These are phyloP conservation scores for Suncus etruscus DNA, from an alignment of 2,113 vertebrate genomes.

Conservation along the genomic window DNA sequence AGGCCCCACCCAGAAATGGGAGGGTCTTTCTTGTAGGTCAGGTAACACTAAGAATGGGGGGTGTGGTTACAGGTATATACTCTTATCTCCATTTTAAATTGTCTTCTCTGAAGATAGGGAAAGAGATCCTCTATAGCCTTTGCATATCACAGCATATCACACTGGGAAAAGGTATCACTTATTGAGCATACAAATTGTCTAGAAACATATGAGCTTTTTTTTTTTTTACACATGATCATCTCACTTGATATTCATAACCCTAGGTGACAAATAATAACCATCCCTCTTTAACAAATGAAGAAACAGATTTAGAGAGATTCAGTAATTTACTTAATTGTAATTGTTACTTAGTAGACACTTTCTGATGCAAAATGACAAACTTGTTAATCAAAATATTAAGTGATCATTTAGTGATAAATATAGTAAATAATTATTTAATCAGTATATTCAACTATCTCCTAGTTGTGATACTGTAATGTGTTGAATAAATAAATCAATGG, in stretches of 20 bases:
- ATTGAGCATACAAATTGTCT: not conserved
- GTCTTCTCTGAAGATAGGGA: not conserved
- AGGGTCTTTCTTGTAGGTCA: too few species aligned
- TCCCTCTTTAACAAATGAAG: not conserved
- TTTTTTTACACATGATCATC: not conserved
- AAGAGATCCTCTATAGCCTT: not conserved
- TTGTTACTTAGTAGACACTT: not conserved
- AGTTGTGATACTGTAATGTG: not conserved
- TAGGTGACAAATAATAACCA: not conserved
- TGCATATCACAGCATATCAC: too few species aligned
- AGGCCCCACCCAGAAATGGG: too few species aligned
- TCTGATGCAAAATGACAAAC: constrained; percentile 16
- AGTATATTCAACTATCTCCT: not conserved
- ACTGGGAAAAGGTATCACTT: not conserved
- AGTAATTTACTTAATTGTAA: not conserved
- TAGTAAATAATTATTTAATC: too few species aligned
- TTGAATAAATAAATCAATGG: not conserved
- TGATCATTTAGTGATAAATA: too few species aligned
- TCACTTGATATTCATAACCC: not conserved
- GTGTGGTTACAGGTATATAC: too few species aligned
- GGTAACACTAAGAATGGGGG: too few species aligned
- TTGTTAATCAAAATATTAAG: constrained; percentile 6
- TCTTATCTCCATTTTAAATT: not conserved
- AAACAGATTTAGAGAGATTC: not conserved
- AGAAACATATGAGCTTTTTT: not conserved